Base-by-base conservation (phyloP, 2,888 invertebrate genomes). In the Drosophila lutescens region DNA sequence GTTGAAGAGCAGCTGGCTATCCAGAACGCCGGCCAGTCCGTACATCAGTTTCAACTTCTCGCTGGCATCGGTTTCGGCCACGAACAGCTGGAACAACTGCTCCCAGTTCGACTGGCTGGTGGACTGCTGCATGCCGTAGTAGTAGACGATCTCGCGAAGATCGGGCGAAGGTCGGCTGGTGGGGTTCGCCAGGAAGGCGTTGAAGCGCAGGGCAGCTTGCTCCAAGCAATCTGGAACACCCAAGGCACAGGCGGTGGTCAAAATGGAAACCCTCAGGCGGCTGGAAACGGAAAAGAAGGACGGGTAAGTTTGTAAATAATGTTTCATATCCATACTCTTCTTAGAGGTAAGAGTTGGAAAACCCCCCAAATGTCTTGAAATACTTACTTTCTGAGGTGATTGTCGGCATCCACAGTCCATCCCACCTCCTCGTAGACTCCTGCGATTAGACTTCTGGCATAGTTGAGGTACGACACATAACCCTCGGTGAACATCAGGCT, bases 1-100 rank as follows among this genome's bases (percentile, higher is more conserved):
- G 83, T 93, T 94, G 73, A 92, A 93, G 2, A 97, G 92, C 57
- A 97, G 93, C 85, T 93, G 92, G 0, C 94, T 92, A 57, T 95
- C 93, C 47, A 93, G 93, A 3, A 95, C 94, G 7, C 94, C 94
- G 0, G 96, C 93, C 58, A 98, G 92, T 1, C 96, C 97, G 3
- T 91, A 90, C 89, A 97, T 93, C 4, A 98, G 90, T 86, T 95
- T 96, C 0, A 94, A 76, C 88, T 95, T 95, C 88, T 98, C 97
- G 61, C 95, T 95, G 0, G 96, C 96, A 86, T 97, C 96, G 5
- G 93, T 93, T 89, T 97, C 97, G 0, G 92, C 91, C 57, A 93
- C 82, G 90, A 96, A 98, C 55, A 94, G 93, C 2, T 94, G 86
- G 94, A 96, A 96, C 82, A 98, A 90, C 57, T 92, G 91, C 17